phyloP scores from a whole-genome alignment of 2,888 invertebrate species.

The Thumatha senex region DNA sequence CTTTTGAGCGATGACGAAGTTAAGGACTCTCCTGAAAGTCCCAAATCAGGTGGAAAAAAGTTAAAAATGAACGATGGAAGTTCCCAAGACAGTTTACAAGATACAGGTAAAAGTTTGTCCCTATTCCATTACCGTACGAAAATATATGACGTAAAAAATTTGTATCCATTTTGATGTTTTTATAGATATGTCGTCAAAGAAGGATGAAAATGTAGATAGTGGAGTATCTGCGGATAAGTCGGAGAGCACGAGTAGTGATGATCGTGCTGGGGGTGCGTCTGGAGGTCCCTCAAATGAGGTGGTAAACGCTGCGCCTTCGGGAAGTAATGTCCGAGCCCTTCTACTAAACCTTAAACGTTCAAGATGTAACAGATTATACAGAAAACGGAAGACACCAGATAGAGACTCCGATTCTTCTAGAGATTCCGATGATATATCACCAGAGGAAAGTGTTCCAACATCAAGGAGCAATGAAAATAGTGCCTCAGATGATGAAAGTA shows the following conservation, averaged over 20 bases:
- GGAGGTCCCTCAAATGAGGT: constrained; percentile 65
- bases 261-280: constrained; percentile 45
- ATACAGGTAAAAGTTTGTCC: constrained; percentile 51
- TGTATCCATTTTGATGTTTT: constrained; percentile 51
- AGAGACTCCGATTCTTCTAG: constrained; percentile 65
- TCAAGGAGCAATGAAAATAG: constrained; percentile 44
- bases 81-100: constrained; percentile 69
- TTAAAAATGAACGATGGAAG: constrained; percentile 76
- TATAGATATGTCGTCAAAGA: constrained; percentile 48
- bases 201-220: constrained; percentile 74
- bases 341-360: constrained; percentile 63
- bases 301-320: constrained; percentile 63
- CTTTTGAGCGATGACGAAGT: constrained; percentile 71
- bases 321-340: constrained; percentile 64
- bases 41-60: constrained; percentile 68
- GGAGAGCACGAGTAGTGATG: constrained; percentile 75
- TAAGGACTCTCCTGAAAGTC: constrained; percentile 56
- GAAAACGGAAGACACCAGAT: constrained; percentile 70
- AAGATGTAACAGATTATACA: constrained; percentile 61
- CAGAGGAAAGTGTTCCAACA: constrained; percentile 45
- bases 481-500: constrained; percentile 54
- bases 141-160: constrained; percentile 47
- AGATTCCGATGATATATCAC: constrained; percentile 72
- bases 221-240: constrained; percentile 76
- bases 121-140: constrained; percentile 15